These are phyloP conservation scores for Aphaenogaster ashmeadi DNA, from an alignment of 1,140 invertebrate species.

Conservation along the genomic window DNA sequence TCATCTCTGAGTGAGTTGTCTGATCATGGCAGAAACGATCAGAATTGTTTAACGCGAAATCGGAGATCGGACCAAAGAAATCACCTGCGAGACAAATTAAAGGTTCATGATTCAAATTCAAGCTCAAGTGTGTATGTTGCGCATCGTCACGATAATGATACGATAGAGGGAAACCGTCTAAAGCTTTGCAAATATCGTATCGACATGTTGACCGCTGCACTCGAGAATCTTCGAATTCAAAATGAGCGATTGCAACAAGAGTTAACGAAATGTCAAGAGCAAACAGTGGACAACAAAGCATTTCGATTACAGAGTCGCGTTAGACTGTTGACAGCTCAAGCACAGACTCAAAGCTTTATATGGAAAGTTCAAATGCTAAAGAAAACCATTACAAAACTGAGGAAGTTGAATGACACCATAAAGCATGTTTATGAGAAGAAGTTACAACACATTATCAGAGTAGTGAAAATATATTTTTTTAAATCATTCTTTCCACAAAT, in stretches of 20 bases:
- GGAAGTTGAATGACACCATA: constrained; percentile 68
- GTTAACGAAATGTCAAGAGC: constrained; percentile 63
- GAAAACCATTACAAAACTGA: constrained; percentile 64
- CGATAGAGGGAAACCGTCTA: constrained; percentile 53
- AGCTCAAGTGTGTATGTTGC: background rate
- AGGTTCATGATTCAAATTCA: background rate
- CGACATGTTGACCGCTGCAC: constrained; percentile 60
- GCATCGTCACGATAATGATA: constrained; percentile 10
- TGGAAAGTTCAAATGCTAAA: constrained; percentile 63
- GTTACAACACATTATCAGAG: constrained; percentile 63
- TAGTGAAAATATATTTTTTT: constrained; percentile 24
- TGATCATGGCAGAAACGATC: constrained; percentile 54
- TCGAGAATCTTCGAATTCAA: constrained; percentile 73
- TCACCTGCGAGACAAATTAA: constrained; percentile 23
- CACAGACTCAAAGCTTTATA: constrained; percentile 61
- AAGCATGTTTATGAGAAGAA: constrained; percentile 66
- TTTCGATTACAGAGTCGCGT: constrained; percentile 65
- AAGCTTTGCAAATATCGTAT: constrained; percentile 69
- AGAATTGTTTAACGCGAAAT: constrained; percentile 34
- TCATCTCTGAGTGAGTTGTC: constrained; percentile 75
- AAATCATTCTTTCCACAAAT: background rate
- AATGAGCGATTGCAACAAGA: constrained; percentile 76
- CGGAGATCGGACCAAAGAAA: constrained; percentile 43
- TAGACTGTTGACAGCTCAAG: constrained; percentile 69
- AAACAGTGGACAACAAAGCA: constrained; percentile 26